A percentile compares a stretch with the other conserved stretches of the same genome.
phyloP scores from a whole-genome alignment of 2,888 invertebrate genomes.

The Eremobia ochroleuca region DNA sequence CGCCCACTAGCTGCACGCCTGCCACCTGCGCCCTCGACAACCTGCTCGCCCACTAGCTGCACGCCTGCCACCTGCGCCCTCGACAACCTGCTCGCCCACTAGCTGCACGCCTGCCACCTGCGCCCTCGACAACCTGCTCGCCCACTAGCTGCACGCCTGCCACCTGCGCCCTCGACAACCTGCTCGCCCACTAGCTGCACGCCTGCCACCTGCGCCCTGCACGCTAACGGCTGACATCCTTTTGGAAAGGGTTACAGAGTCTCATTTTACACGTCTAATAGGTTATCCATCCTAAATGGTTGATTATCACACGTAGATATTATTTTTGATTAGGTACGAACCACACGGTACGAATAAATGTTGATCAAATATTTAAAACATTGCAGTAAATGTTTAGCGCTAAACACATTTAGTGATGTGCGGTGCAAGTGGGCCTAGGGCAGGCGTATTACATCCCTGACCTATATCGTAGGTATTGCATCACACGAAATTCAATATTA shows the following conservation, averaged over 20 bases:
- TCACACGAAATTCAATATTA: no score
- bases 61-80: conserved; percentile 60
- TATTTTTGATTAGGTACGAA: neutral
- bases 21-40: conserved; percentile 71
- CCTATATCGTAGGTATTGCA: no score
- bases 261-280: neutral
- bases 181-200: no score
- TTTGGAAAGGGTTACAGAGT: no score
- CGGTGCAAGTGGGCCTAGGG: no score
- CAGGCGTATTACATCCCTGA: no score
- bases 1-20: conserved; percentile 61
- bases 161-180: conserved; percentile 74
- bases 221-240: neutral
- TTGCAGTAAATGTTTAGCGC: no score
- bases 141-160: conserved; percentile 57
- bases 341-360: neutral
- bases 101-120: conserved; percentile 53
- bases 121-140: conserved; percentile 77
- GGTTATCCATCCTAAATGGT: neutral
- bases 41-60: no score
- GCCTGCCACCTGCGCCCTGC: neutral
- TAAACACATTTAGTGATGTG: no score
- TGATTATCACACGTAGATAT: neutral
- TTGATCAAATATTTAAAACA: no score
- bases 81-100: no score